phyloP scores from a whole-genome alignment of 2,797 vertebrate genomes.

The Alosa sapidissima region DNA sequence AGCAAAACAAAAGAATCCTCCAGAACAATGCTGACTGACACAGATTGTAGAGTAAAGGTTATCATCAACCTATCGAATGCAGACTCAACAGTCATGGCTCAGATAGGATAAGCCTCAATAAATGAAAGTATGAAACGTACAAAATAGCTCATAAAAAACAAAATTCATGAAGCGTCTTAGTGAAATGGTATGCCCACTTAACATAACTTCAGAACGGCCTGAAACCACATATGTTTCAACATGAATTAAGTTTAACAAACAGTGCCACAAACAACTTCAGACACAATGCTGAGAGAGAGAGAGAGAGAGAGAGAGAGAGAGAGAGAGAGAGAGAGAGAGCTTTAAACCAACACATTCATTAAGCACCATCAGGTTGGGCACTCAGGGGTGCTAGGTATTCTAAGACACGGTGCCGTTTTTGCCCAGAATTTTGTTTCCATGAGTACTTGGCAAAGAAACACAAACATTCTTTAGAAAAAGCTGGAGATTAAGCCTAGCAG shows the following conservation, averaged over 20 bases:
- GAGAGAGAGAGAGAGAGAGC: neutral
- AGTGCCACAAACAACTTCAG: neutral
- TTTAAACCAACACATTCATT: neutral
- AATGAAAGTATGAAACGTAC: neutral
- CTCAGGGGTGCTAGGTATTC: neutral
- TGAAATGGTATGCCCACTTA: neutral
- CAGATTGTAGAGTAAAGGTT: neutral
- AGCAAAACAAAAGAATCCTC: neutral
- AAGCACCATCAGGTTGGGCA: too few relatives aligned
- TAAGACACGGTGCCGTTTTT: neutral
- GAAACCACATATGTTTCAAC: neutral
- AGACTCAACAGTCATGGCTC: neutral
- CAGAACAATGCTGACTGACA: neutral
- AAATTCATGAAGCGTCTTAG: neutral
- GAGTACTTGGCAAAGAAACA: constrained; percentile 25
- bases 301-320: too few relatives aligned
- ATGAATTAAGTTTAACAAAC: neutral
- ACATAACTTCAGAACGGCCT: neutral
- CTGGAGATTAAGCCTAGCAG: neutral
- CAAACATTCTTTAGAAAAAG: constrained; percentile 27
- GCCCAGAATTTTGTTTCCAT: constrained; percentile 26
- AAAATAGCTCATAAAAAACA: neutral
- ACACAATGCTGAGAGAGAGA: neutral
- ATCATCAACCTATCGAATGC: neutral
- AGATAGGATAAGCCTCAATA: neutral